phyloP scores from a whole-genome alignment of 1,140 invertebrate species.

The Cryptotermes secundus region DNA sequence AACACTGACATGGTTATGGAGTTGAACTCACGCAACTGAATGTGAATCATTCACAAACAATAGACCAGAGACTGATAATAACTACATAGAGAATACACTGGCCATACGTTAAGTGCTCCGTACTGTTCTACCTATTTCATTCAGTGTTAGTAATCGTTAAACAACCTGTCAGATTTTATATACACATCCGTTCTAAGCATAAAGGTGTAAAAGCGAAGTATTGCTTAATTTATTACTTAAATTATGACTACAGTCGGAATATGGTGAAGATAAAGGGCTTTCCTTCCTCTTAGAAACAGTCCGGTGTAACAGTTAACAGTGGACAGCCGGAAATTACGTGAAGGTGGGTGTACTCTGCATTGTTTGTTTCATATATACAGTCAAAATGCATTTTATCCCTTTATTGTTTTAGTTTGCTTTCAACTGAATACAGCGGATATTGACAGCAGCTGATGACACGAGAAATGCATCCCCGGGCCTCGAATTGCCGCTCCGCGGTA shows the following conservation, averaged over 20 bases:
- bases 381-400: neutral
- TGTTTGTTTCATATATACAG: constrained; percentile 3
- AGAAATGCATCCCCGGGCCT: constrained; percentile 16
- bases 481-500: neutral
- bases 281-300: neutral
- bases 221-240: neutral
- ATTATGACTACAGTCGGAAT: neutral
- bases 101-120: neutral
- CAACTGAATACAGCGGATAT: constrained; percentile 8
- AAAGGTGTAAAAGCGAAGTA: neutral
- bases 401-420: constrained; percentile 6
- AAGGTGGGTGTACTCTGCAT: neutral
- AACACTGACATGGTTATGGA: neutral
- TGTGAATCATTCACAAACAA: neutral
- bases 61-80: neutral
- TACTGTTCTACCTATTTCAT: neutral
- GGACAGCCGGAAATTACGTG: neutral
- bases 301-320: neutral
- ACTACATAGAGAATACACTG: neutral
- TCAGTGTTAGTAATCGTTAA: neutral
- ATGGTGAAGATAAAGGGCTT: neutral
- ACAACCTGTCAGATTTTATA: neutral
- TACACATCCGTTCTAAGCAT: neutral
- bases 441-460: constrained; percentile 9
- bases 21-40: neutral